Evolutionary conservation across 2,797 vertebrate genomes (phyloP), one percentile per base, ranked within the genome.

Genomic region (Brachyrhaphis roseni): DNA sequence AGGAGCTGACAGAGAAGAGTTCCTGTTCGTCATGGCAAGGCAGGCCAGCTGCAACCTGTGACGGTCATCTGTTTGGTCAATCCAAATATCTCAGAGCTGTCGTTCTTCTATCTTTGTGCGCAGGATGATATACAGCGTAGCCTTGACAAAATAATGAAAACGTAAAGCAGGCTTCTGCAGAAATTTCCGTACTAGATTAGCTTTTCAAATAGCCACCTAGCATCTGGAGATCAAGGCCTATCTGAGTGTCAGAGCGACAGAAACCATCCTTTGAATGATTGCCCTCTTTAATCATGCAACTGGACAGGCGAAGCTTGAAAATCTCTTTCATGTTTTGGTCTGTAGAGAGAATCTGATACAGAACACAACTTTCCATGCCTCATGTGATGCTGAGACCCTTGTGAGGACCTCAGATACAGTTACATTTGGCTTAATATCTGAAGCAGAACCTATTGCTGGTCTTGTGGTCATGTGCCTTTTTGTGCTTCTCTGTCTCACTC

Each of bases 311-410:
- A 43, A 74, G 90, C 84, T 75, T 84, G 90, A 88, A 92, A 93
- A 92, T 83, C 79, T 90, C 91, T 95, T 94, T 95, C 91, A 94
- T 95, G 94, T 95, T 88, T 85, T 78, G 83, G 90, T 90, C 82
- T 20, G 79, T 80, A 79, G 86, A 85, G 86, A 76, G 87, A 90
- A 84, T 89, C 81, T 70, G 81, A 89, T 90, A 90, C 91, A 86
- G 92, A 86, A 68, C 89, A 88, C 88, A 70, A 82, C 76, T 79
- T 90, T 84, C 90, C 78, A 74, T 83, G 84, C 83, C 83, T 49
- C 18, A 77, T 88, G 86, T 76, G 87, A 90, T 55, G 85, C 89
- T 86, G 85, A 78, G 90, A 88, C 77, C 66, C 73, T 74, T 46
- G 76, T 79, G 75, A 77, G 84, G 81, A 90, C 59, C 89, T 88